Base-by-base conservation (phyloP, 2,888 invertebrate genomes). In the Gordius sp. region DNA sequence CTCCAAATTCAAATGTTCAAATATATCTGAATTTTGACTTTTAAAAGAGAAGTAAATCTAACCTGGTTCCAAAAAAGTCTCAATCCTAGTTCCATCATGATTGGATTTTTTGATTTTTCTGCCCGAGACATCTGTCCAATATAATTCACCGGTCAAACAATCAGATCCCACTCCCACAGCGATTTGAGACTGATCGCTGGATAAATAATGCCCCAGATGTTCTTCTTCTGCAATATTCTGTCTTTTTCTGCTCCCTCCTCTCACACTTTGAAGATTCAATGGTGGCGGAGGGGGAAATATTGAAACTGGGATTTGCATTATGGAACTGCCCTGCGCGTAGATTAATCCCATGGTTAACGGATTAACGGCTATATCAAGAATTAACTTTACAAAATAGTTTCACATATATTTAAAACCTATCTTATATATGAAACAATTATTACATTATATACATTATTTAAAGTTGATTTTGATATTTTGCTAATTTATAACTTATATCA, bases 81-180 rank as follows among this genome's bases (percentile, higher is more conserved):
- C 62, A 28, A 64, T 61, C 47, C 65, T 64, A 1, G 64, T 63
- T 56, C 67, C 67, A 59, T 67, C 65, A 33, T 64, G 58, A 2
- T 63, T 60, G 2, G 65, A 61, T 2, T 63, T 62, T 18, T 66
- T 62, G 28, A 66, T 64, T 8, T 61, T 62, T 60, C 65, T 66
- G 25, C 80, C 78, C 1, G 78, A 76, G 4, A 89, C 81, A 69
- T 93, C 93, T 59, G 85, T 84, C 82, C 87, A 89, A 67, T 85
- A 93, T 58, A 87, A 76, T 60, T 77, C 76, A 27, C 83, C 82
- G 59, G 78, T 77, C 24, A 77, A 72, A 67, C 93, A 97, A 68
- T 97, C 93, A 57, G 82, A 79, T 64, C 84, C 86, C 56, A 93
- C 72, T 1, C 82, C 89, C 58, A 93, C 82, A 13, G 87, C 86